Evolutionary conservation across 1,140 invertebrate species (phyloP), one percentile per base, ranked within the genome.

Genomic region (Yoshiicerus persimilis): DNA sequence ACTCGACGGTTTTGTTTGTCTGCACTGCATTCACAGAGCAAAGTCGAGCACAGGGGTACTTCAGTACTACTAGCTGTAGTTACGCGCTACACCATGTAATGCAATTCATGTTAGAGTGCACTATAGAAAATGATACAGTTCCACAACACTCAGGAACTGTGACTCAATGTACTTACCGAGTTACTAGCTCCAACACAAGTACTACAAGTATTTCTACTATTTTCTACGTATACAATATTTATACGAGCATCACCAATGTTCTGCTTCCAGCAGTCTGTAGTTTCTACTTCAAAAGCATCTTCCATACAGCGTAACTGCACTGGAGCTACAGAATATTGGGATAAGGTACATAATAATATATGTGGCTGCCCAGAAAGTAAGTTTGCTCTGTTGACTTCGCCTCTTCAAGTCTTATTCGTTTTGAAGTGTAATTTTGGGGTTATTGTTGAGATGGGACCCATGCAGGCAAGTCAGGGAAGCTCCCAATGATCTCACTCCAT

Each of bases 391-490:
- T n/a, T 56, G 47, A 56, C 47, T 56, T 56, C 47, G 47, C 47
- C 47, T 56, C 47, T 56, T 56, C 47, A 56, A 56, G 13, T 56
- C 47, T 56, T 56, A 56, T 56, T 56, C 47, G 47, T n/a, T 56
- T 56, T 56, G 47, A 56, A 56, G 75, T 34, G 75, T 80, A 80
- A 80, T 80, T 80, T 80, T 80, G 75, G 75, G 75, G 38, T 56
- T 56, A 56, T 80, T 80, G 75, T 80, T n/a, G 34, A 38, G 34
- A 32, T 80, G 75, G 32, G 75, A 80, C 75, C 75, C 75, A 80
- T 80, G 75, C 75, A 80, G 75, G 34, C 75, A 80, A 80, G 20
- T 80, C 75, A 80, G 32, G 38, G n/a, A 34, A 38, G 75, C 30
- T 80, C 34, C 75, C 75, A 36, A 80, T 80, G 75, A 70, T 70